phyloP scores from a whole-genome alignment of 2,888 invertebrate species.

The Leucozona laternaria region DNA sequence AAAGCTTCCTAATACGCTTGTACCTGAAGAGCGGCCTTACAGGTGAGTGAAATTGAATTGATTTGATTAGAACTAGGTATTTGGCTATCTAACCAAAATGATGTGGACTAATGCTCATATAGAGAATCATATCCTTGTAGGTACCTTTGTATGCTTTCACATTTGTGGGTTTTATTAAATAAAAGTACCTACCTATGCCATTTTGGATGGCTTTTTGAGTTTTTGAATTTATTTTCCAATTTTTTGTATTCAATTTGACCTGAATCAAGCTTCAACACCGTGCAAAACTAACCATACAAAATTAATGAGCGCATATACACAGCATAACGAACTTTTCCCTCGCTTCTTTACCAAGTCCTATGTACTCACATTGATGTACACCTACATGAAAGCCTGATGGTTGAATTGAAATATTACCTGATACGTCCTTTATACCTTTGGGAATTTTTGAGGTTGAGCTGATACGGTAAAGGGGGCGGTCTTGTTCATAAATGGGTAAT shows the following conservation, averaged over 20 bases:
- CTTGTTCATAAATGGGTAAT: conserved; percentile 61
- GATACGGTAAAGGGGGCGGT: conserved; percentile 36
- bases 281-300: conserved; percentile 60
- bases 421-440: conserved; percentile 54
- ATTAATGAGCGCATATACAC: conserved; percentile 53
- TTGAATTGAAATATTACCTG: conserved; percentile 54
- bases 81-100: conserved; percentile 57
- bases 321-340: conserved; percentile 39
- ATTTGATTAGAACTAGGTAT: conserved; percentile 54
- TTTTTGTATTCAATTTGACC: conserved; percentile 10
- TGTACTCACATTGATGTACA: too few species aligned
- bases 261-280: conserved; percentile 29
- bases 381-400: neutral
- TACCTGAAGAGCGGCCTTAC: conserved; percentile 13
- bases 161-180: conserved; percentile 25
- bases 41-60: conserved; percentile 59
- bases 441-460: conserved; percentile 19
- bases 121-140: conserved; percentile 8
- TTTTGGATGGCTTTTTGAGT: conserved; percentile 35
- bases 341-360: neutral
- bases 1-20: neutral
- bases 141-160: neutral
- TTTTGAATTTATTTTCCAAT: neutral
- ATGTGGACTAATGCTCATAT: conserved; percentile 7
- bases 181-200: neutral